Base-by-base conservation (phyloP, 2,113 vertebrate species). In the Platysternon megacephalum region DNA sequence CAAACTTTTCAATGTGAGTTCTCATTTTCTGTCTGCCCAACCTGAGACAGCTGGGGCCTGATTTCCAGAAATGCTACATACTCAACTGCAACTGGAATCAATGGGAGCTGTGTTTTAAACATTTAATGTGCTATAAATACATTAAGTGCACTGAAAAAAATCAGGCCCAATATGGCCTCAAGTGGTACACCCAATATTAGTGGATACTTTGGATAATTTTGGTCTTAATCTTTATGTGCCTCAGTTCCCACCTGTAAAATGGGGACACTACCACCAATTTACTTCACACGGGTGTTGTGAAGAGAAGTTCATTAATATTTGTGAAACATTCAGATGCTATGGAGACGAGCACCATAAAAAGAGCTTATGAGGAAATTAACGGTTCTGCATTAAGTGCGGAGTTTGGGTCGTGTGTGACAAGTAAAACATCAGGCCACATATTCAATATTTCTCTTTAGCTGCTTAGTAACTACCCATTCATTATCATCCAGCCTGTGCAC, bases 401-500 rank as follows among this genome's bases (percentile, higher is more conserved):
- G 65, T 93, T 97, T 88, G 81, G 93, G 93, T 89, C 74, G 93
- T 49, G 87, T 81, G 94, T 88, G 93, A 90, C 76, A 86, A 97
- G 21, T 91, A 84, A 89, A 93, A 97, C 96, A 97, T 0, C 5
- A 84, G 96, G 95, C 95, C 90, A 97, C 91, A 3, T 28, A 95
- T 49, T 97, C 86, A 65, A n/a, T 65, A 32, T 61, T 32, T 61
- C 8, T 65, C 17, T 65, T 65, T 65, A 65, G 61, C 14, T n/a
- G 32, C 61, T 35, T 65, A 65, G 26, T 58, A 97, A 96, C 97
- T 95, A 97, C 95, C 96, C 96, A 88, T 94, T 90, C 92, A 97
- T 94, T 97, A 97, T 95, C 96, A 97, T 97, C 96, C 95, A 97
- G 96, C 83, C 95, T 97, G 96, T 95, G 93, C 96, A 97, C 90